Evolutionary conservation across 2,888 invertebrate genomes (phyloP), one percentile per base, ranked within the genome.

Genomic region (Amblyteles armatorius): DNA sequence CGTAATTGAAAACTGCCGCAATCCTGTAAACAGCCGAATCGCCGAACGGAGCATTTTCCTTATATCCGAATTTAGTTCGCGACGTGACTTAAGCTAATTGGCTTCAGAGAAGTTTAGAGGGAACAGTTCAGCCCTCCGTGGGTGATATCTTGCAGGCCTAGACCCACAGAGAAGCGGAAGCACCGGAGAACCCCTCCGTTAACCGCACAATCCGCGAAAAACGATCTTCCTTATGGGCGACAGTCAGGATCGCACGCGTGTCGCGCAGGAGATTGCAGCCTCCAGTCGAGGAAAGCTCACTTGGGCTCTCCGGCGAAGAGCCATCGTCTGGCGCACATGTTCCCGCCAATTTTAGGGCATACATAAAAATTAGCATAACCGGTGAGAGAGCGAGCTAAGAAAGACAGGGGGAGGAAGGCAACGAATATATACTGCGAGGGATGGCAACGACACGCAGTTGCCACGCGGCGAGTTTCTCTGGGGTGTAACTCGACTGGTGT

Each of bases 331-430:
- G 71, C 86, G 79, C 85, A 84, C 83, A 86, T 86, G 88, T 86
- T 88, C 85, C 88, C 77, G 77, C 81, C 81, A 22, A 86, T 87
- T 87, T 88, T 88, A 73, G 85, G 82, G 87, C 81, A 77, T 87
- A 86, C 85, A 88, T 81, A 76, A 83, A 89, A 91, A 91, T 91
- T 91, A 90, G 87, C 91, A 91, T 91, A 88, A 87, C 81, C 76
- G 79, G 81, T 79, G 82, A 69, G 81, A 81, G 81, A 69, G 83
- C 36, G 73, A 78, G 71, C 50, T 71, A 72, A 72, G 55, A 36
- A 55, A 71, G 48, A 67, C 57, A 11, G 72, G n/a, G 68, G 29
- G 73, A 68, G 60, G 16, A 50, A 29, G 22, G 79, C 22, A 11
- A 63, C 29, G 71, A 69, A 84, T 63, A 67, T 78, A 67, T 74